phyloP scores from a whole-genome alignment of 2,888 invertebrate species.

The Diaphora mendica region DNA sequence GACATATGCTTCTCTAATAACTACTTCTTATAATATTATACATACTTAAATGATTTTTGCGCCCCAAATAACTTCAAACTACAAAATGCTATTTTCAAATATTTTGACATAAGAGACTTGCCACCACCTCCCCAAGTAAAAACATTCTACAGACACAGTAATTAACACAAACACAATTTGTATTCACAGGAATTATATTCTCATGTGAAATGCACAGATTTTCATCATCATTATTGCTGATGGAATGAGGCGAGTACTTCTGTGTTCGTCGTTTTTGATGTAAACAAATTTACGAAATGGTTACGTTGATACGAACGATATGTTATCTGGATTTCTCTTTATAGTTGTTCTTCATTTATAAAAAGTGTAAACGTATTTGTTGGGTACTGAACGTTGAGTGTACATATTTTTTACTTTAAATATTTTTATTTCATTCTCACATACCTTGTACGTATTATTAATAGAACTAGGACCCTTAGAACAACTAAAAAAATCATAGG shows the following conservation, averaged over 20 bases:
- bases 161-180: constrained; percentile 47
- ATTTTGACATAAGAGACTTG: neutral
- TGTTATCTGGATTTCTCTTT: constrained; percentile 4
- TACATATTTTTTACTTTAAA: neutral
- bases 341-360: constrained; percentile 4
- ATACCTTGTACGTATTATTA: neutral
- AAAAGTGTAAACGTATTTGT: neutral
- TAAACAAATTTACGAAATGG: constrained; percentile 9
- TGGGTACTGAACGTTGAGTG: neutral
- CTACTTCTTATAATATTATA: neutral
- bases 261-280: constrained; percentile 5
- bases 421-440: neutral
- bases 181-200: constrained; percentile 38
- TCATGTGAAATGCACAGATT: constrained; percentile 39
- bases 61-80: neutral
- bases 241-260: constrained; percentile 18
- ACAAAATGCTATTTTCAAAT: neutral
- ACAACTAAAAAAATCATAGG: neutral
- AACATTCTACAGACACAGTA: constrained; percentile 25
- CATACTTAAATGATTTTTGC: neutral
- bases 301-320: constrained; percentile 2
- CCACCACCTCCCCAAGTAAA: constrained; percentile 4
- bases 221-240: constrained; percentile 46
- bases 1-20: too few relatives aligned
- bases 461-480: neutral